phyloP scores from a whole-genome alignment of 2,113 vertebrate genomes.

The Lophius piscatorius region DNA sequence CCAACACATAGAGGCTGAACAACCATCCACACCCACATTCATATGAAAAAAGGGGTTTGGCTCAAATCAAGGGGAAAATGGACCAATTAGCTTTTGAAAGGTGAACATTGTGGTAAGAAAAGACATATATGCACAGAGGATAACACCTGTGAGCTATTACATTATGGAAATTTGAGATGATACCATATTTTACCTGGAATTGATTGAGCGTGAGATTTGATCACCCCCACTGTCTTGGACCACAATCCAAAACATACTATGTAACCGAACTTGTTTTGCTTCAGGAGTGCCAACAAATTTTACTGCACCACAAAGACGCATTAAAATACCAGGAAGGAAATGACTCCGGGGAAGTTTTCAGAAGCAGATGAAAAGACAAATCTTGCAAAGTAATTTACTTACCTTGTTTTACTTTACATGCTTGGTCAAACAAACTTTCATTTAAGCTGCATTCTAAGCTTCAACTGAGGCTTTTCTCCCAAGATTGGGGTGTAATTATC shows the following conservation, averaged over 20 bases:
- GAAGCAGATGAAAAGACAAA: slow-evolving; percentile 33
- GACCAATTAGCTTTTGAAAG: slow-evolving; percentile 31
- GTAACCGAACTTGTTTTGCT: slow-evolving; percentile 35
- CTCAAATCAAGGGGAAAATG: slow-evolving; percentile 24
- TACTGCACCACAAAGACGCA: slow-evolving; percentile 34
- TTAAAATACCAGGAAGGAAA: slow-evolving; percentile 43
- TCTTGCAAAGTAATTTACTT: slow-evolving; percentile 17
- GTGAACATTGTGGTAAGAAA: slow-evolving; percentile 7
- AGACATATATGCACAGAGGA: slow-evolving; percentile 14
- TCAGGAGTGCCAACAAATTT: slow-evolving; percentile 14
- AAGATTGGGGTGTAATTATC: slow-evolving; percentile 49
- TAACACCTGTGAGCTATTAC: slow-evolving; percentile 54
- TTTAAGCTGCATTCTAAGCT: slow-evolving; percentile 27
- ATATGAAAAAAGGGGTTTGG: too few species aligned
- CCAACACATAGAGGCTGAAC: too few species aligned
- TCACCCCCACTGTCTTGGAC: slow-evolving; percentile 16
- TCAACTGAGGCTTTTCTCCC: slow-evolving; percentile 13
- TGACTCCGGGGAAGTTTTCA: slow-evolving; percentile 43
- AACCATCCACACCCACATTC: too few species aligned
- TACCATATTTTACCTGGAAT: slow-evolving; percentile 41
- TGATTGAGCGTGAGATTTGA: slow-evolving; percentile 35
- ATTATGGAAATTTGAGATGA: slow-evolving; percentile 42
- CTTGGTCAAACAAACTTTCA: slow-evolving; percentile 39
- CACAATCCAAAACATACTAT: slow-evolving; percentile 39
- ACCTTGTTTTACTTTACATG: slow-evolving; percentile 18